A percentile compares a stretch with the other conserved stretches of the same genome.
These are phyloP conservation scores for Bhutanitis thaidina DNA, from an alignment of 2,888 invertebrate genomes.

Conservation along the genomic window DNA sequence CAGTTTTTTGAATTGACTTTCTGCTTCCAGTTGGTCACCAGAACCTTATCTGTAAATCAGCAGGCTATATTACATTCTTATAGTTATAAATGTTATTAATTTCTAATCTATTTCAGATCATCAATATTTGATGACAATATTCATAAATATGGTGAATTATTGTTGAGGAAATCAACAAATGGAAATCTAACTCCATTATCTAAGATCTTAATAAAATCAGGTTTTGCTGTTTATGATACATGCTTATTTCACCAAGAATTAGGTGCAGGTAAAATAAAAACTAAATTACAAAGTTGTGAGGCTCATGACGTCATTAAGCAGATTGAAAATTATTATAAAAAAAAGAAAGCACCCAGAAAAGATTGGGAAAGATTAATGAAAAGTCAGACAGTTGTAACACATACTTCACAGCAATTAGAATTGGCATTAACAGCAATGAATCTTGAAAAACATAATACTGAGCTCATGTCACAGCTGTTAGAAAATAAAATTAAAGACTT, in stretches of 20 bases:
- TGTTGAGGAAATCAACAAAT: constrained; percentile 33
- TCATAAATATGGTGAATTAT: constrained; percentile 61
- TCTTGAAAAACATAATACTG: constrained; percentile 31
- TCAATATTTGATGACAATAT: constrained; percentile 58
- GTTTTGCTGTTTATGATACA: constrained; percentile 39
- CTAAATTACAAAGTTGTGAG: constrained; percentile 33
- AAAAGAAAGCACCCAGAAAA: constrained; percentile 22
- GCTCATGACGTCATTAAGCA: constrained; percentile 35
- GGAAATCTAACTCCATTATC: constrained; percentile 35
- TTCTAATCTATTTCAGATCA: constrained; percentile 36
- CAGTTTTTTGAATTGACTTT: no score
- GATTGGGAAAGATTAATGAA: constrained; percentile 33
- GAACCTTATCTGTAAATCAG: no score
- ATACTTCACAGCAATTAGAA: constrained; percentile 34
- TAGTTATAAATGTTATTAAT: no score
- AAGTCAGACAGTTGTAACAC: constrained; percentile 37
- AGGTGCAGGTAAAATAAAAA: constrained; percentile 37
- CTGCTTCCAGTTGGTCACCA: no score
- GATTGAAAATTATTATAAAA: constrained; percentile 34
- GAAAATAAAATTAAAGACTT: constrained; percentile 44
- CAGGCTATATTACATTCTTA: no score
- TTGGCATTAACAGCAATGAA: constrained; percentile 32
- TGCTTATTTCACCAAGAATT: constrained; percentile 42
- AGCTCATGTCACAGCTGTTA: constrained; percentile 19
- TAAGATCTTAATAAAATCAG: constrained; percentile 34